Percentiles rank a stretch among this genome's conserved stretches.
phyloP scores from a whole-genome alignment of 2,113 vertebrate genomes.

The Oenanthe oenanthe region DNA sequence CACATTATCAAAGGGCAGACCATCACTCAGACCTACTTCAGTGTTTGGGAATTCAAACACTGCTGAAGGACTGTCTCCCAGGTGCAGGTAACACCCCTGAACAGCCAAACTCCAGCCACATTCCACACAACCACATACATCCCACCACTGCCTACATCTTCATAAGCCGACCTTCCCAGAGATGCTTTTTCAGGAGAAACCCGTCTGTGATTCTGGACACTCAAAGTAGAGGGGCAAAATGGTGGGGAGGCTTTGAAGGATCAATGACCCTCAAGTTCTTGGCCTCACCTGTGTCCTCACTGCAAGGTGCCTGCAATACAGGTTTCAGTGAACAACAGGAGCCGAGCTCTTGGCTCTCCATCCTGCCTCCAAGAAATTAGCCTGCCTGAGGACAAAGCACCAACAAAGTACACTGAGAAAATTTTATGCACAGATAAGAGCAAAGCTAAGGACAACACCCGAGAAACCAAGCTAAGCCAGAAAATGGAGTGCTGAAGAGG shows the following conservation, averaged over 20 bases:
- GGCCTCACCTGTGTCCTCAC: neutral
- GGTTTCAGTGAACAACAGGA: neutral
- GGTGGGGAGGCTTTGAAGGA: neutral
- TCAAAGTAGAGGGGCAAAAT: neutral
- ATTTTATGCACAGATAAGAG: neutral
- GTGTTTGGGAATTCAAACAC: neutral
- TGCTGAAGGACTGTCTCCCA: neutral
- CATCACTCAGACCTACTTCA: neutral
- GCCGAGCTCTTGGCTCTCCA: fast-evolving
- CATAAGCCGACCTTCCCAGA: neutral
- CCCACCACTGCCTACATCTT: neutral
- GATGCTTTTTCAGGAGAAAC: neutral
- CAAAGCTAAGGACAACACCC: neutral
- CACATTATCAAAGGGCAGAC: neutral
- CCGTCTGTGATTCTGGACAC: neutral
- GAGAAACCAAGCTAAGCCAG: neutral
- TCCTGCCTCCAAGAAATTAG: neutral
- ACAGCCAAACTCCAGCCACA: neutral
- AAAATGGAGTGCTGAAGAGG: neutral
- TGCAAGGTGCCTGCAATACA: neutral
- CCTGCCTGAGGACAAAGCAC: neutral
- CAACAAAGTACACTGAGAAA: neutral
- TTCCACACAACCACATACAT: neutral
- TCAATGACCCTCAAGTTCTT: neutral
- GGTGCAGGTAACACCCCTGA: neutral